These are phyloP conservation scores for Ardeotis arabs DNA, from an alignment of 2,113 vertebrate genomes.

Conservation along the genomic window DNA sequence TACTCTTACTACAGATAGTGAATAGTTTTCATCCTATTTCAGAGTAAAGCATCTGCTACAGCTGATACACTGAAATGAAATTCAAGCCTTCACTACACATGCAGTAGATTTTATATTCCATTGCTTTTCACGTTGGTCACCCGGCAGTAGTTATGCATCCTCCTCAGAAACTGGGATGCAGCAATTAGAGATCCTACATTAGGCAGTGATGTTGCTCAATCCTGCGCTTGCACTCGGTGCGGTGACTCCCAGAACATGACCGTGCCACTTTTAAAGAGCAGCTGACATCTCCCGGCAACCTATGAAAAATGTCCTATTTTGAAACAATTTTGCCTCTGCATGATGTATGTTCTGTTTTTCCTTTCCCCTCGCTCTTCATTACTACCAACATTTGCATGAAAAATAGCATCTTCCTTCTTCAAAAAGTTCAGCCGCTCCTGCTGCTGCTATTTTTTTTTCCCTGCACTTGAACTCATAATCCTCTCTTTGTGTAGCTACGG, in stretches of 20 bases:
- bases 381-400: conserved; percentile 62
- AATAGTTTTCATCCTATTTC: neutral
- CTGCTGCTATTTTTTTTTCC: neutral
- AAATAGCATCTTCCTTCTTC: conserved; percentile 35
- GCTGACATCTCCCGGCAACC: neutral
- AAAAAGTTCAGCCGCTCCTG: conserved; percentile 34
- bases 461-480: conserved; percentile 38
- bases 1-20: neutral
- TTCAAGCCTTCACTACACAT: neutral
- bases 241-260: neutral
- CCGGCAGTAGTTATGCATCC: neutral
- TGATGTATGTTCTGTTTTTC: conserved; percentile 51
- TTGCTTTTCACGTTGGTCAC: neutral
- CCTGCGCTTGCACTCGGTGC: neutral
- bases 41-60: neutral
- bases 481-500: neutral
- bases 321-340: conserved; percentile 28
- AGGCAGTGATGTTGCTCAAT: neutral
- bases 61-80: neutral
- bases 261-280: neutral
- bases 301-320: conserved; percentile 37
- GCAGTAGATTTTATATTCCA: neutral
- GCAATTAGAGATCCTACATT: neutral
- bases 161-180: neutral
- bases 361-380: conserved; percentile 36